A percentile compares a stretch with the other conserved stretches of the same genome.
phyloP scores from a whole-genome alignment of 2,888 invertebrate species.

The Heteromyza rotundicornis region DNA sequence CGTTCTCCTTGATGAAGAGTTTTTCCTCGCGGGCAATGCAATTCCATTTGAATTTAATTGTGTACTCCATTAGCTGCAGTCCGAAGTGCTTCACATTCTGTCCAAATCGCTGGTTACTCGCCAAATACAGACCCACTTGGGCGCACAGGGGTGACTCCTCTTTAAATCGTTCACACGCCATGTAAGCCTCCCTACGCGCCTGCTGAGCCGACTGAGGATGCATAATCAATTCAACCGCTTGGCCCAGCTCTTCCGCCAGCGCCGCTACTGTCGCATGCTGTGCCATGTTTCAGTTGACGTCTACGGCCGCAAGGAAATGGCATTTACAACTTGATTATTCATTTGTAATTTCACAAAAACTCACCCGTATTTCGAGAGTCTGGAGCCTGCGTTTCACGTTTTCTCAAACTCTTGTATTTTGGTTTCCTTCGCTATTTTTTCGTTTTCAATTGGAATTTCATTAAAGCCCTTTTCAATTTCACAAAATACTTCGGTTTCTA shows the following conservation, averaged over 20 bases:
- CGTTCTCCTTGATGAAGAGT: constrained; percentile 86
- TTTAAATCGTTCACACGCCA: constrained; percentile 75
- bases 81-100: constrained; percentile 89
- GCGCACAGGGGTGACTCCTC: constrained; percentile 83
- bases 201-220: constrained; percentile 78
- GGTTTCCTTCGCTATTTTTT: background rate
- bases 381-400: background rate
- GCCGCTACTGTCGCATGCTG: constrained; percentile 56
- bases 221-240: constrained; percentile 83
- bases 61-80: constrained; percentile 90
- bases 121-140: constrained; percentile 80
- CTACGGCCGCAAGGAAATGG: no score
- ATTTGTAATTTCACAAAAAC: constrained; percentile 20
- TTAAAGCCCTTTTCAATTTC: background rate
- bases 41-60: constrained; percentile 92
- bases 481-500: no score
- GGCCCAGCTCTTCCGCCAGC: constrained; percentile 76
- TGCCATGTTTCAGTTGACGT: constrained; percentile 43
- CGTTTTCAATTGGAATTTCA: background rate
- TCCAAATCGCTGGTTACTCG: constrained; percentile 77
- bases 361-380: constrained; percentile 14
- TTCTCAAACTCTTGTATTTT: background rate
- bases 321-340: no score
- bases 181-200: constrained; percentile 81
- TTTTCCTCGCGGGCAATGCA: constrained; percentile 87